Evolutionary conservation across 2,888 invertebrate genomes (phyloP), one percentile per base, ranked within the genome.

Genomic region (Polydrusus pterygomalis): DNA sequence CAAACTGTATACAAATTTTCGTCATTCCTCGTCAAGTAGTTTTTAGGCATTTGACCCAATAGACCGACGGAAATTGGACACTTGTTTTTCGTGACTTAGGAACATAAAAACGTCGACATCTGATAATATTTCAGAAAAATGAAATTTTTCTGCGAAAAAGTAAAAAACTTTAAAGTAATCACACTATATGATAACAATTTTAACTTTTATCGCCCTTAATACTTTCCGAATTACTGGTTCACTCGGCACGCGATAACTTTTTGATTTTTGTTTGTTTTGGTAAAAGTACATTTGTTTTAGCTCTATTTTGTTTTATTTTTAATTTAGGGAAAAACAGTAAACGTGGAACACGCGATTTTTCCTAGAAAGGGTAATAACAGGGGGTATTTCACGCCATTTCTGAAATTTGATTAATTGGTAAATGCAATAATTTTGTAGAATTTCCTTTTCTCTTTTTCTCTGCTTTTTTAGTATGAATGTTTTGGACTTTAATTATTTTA

Each of bases 381-480:
- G 71, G 56, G n/a, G 47, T 65, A 75, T 75, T 75, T 71, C 75
- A 75, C 67, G 75, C 71, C 47, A 75, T 67, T 65, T 49, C 47
- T 25, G 13, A 45, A 70, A 51, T 10, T 60, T 38, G 38, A 38
- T 58, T 34, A 60, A 60, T 56, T 11, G 56, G 58, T 38, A 30
- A 25, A 30, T n/a, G 25, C 30, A n/a, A n/a, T 11, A 54, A 30
- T 18, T 51, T 47, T 17, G 13, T 15, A n/a, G n/a, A n/a, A 45
- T 45, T 45, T 45, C n/a, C 13, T 45, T 45, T 45, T 45, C 13
- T 6, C n/a, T 40, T 2, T 1, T 40, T n/a, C n/a, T n/a, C n/a
- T n/a, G n/a, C n/a, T 11, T 45, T 13, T 13, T 40, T 40, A 40
- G 1, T n/a, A n/a, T 45, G 13, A n/a, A 13, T 45, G n/a, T 6